phyloP scores from a whole-genome alignment of 1,140 invertebrate species.

The Drosophila ananassae region DNA sequence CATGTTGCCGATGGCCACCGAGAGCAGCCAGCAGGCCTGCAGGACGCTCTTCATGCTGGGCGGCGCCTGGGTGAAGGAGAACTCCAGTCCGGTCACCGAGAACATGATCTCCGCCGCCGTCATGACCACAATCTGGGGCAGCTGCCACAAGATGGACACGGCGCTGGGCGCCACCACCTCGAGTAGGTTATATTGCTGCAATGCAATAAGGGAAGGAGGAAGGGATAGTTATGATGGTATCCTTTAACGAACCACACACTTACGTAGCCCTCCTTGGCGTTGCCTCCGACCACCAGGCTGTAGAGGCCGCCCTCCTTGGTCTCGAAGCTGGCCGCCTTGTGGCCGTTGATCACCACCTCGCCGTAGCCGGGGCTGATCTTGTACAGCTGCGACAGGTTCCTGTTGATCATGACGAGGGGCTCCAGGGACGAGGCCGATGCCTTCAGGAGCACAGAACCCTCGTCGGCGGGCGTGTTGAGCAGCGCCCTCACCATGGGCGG shows the following conservation, averaged over 20 bases:
- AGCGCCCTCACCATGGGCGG: constrained; percentile 49
- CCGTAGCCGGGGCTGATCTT: constrained; percentile 84
- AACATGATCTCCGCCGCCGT: constrained; percentile 94
- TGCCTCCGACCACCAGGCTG: constrained; percentile 85
- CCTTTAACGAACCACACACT: constrained; percentile 1
- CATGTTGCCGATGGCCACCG: constrained; percentile 95
- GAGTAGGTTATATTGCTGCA: constrained; percentile 33
- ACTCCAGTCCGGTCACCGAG: constrained; percentile 95
- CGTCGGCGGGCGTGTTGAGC: constrained; percentile 50
- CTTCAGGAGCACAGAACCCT: constrained; percentile 45
- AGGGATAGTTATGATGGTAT: not conserved
- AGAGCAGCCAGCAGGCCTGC: constrained; percentile 94
- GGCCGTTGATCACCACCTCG: constrained; percentile 77
- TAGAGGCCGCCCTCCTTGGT: constrained; percentile 87
- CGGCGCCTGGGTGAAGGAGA: constrained; percentile 95
- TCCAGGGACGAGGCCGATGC: not conserved
- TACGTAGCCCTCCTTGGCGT: constrained; percentile 86
- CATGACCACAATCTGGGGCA: constrained; percentile 94
- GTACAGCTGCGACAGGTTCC: constrained; percentile 75
- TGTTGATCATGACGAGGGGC: constrained; percentile 3
- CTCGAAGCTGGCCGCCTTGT: constrained; percentile 61
- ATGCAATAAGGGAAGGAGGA: not conserved
- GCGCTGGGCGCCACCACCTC: constrained; percentile 88
- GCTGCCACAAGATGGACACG: constrained; percentile 92
- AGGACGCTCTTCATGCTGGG: constrained; percentile 95